Base-by-base conservation (phyloP, 2,888 invertebrate species). In the Branchipolynoe longqiensis region DNA sequence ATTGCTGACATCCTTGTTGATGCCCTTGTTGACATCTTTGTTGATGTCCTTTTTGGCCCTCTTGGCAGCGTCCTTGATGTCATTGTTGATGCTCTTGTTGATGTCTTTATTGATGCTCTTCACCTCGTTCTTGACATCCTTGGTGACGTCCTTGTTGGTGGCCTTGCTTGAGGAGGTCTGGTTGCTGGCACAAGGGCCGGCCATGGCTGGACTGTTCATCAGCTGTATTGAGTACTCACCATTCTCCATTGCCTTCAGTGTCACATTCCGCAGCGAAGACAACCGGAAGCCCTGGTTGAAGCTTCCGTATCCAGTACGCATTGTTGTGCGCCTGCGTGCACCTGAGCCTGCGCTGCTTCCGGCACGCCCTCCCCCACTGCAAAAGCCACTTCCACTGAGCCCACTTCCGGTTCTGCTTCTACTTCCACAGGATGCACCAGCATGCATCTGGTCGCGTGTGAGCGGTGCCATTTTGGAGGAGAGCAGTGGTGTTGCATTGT, bases 261-360 rank as follows among this genome's bases (percentile, higher is more conserved):
- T 78, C 38, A 74, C 85, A 33, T 85, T 85, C 25, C 85, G 38
- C 38, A 58, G 85, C 0, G 78, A 78, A 3, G 38, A 40, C 22
- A 85, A 28, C 59, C 41, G 3, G 40, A 85, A 78, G 22, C 85
- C 85, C 31, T 85, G 73, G 83, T 85, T 85, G 58, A 73, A 82
- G 40, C 83, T 74, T 25, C 74, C 83, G 40, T 73, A 31, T 3
- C 83, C 82, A 3, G 73, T 36, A 3, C 54, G 54, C 58, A 58
- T 14, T 22, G 36, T 36, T 1, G 33, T 31, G 31, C 36, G 6
- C 14, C 38, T 33, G 22, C 41, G 14, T 40, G 28, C 28, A 1
- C 33, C 64, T 59, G 36, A 82, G 31, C 58, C 56, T n/a, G 25
- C 33, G 6, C 22, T 33, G 33, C 18, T 31, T 33, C 8, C n/a